Evolutionary conservation across 1,140 invertebrate species (phyloP).

Genomic region (Polypedilum pembai): DNA sequence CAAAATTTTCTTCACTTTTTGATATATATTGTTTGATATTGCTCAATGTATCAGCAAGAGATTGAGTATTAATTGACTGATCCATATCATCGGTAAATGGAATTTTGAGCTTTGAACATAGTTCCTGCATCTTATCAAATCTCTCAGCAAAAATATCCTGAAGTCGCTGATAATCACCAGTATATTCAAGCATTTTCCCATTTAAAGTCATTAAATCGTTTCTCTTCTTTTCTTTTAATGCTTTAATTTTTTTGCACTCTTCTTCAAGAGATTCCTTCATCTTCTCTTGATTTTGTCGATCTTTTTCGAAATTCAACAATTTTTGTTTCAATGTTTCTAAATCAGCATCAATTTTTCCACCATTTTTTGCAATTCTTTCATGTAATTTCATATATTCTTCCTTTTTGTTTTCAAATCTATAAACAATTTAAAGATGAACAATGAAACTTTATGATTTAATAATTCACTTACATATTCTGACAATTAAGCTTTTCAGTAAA

Average conservation of each 20-base stretch:
- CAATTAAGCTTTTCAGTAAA: too few species aligned
- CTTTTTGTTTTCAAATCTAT: neutral
- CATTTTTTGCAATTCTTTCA: neutral
- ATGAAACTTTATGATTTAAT: too few species aligned
- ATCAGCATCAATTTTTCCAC: neutral
- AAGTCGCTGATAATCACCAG: conserved; percentile 41
- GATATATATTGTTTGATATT: conserved; percentile 36
- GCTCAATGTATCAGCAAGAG: conserved; percentile 32
- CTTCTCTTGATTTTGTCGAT: neutral
- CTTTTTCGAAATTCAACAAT: neutral
- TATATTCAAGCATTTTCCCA: neutral
- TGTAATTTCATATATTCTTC: neutral
- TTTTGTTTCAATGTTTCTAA: neutral
- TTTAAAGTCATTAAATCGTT: too few species aligned
- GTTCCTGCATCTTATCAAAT: conserved; percentile 35
- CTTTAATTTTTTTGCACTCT: too few species aligned
- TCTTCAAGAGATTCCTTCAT: neutral
- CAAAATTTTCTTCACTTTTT: conserved; percentile 37
- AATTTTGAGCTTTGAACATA: conserved; percentile 36
- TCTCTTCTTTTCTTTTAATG: too few species aligned
- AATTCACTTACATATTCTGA: too few species aligned
- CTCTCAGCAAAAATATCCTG: conserved; percentile 37
- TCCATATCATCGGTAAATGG: conserved; percentile 31
- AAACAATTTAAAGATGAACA: too few species aligned
- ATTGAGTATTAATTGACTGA: neutral